Base-by-base conservation (phyloP, 2,888 invertebrate genomes). In the Drosophila lutescens region DNA sequence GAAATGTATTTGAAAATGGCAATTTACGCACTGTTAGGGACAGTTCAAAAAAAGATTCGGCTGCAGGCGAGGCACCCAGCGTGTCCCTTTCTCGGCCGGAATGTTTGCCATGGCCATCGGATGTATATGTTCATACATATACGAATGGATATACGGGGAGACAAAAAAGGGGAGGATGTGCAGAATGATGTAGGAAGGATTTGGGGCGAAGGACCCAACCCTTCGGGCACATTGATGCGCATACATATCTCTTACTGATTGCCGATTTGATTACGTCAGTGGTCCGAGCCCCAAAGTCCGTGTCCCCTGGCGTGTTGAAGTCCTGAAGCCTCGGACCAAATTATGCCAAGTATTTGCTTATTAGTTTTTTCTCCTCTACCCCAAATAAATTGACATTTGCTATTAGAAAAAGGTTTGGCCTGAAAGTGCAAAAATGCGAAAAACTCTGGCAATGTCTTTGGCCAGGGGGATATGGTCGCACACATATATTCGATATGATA, bases 271-370 rank as follows among this genome's bases (percentile, higher is more conserved):
- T 84, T 84, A 86, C 87, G 82, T 84, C 83, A 79, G 83, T 84
- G 81, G 85, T 77, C 78, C 44, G 44, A 15, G 55, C 34, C 43
- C 40, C 23, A 43, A 40, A 54, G 60, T 55, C 53, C 78, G 51
- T 61, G 76, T 79, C 76, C 86, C 77, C 67, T 77, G 86, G 81
- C 84, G 56, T 67, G 49, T 20, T 12, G 56, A 51, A 72, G 72
- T 68, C 54, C 59, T 34, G 49, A 17, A 49, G 44, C 60, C 51
- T 58, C 69, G 61, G 50, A 49, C 79, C 77, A 83, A 86, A 88
- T 83, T 85, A 85, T 85, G 85, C 88, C 88, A 83, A 83, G 78
- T 83, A 85, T 85, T 85, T 88, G 80, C 86, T 85, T 85, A 88
- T 85, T 83, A 85, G 76, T 72, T 87, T 82, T 78, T 76, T 15